phyloP scores from a whole-genome alignment of 2,797 vertebrate species.

The Acestrorhynchus altus region DNA sequence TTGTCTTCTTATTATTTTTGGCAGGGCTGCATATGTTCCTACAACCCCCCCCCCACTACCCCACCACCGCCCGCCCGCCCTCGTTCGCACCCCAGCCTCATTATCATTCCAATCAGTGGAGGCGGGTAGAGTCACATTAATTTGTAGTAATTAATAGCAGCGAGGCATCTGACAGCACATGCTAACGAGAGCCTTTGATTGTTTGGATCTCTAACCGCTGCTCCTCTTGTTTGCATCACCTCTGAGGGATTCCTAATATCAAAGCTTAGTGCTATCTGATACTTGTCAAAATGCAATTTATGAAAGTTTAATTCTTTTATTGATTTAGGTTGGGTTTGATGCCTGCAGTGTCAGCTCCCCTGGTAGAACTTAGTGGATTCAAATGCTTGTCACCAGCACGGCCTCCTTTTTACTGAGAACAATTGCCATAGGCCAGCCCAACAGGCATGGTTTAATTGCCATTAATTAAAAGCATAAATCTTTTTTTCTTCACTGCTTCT shows the following conservation, averaged over 20 bases:
- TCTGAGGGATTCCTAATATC: constrained; percentile 97
- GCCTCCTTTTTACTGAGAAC: constrained; percentile 96
- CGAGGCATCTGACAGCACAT: constrained; percentile 94
- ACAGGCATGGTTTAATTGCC: constrained; percentile 99
- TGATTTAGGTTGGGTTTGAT: constrained; percentile 99
- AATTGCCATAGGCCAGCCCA: constrained; percentile 99
- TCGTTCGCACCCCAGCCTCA: constrained; percentile 85
- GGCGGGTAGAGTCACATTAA: constrained; percentile 93
- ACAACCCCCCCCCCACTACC: too few relatives aligned
- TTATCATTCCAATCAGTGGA: constrained; percentile 96
- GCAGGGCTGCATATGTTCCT: constrained; percentile 94
- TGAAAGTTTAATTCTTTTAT: constrained; percentile 99
- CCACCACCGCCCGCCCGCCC: constrained; percentile 48
- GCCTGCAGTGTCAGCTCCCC: constrained; percentile 99
- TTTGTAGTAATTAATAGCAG: constrained; percentile 99
- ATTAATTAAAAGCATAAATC: constrained; percentile 99
- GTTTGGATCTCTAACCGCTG: constrained; percentile 98
- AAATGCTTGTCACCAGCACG: constrained; percentile 99
- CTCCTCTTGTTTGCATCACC: constrained; percentile 97
- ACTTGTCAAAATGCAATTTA: constrained; percentile 99
- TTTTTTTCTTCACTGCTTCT: constrained; percentile 97
- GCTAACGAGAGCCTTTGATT: constrained; percentile 99
- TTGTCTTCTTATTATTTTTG: constrained; percentile 94
- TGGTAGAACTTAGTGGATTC: constrained; percentile 99
- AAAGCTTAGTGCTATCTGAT: constrained; percentile 98